A percentile compares a stretch with the other conserved stretches of the same genome.
Evolutionary conservation across 2,888 invertebrate genomes (phyloP).

Genomic region (Mythimna pallens): DNA sequence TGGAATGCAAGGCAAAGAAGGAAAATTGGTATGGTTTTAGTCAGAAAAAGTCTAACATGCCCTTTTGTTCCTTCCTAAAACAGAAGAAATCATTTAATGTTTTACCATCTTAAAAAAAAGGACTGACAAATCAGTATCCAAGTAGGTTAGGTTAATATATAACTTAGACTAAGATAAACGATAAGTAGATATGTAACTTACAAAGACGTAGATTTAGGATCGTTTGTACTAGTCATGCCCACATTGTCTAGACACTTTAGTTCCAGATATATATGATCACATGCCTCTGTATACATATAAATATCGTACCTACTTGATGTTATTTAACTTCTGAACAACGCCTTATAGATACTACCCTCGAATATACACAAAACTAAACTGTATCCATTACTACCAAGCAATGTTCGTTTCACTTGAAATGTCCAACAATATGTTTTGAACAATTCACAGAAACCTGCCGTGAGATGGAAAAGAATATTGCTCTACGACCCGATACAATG

Average conservation of each 20-base stretch:
- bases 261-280: neutral
- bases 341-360: constrained; percentile 1
- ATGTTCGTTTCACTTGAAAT: constrained; percentile 52
- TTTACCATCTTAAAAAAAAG: too few species aligned
- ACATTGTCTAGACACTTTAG: neutral
- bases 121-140: too few species aligned
- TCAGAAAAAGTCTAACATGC: too few species aligned
- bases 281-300: neutral
- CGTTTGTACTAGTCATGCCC: neutral
- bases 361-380: constrained; percentile 40
- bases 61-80: too few species aligned
- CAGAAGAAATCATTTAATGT: too few species aligned
- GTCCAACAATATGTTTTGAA: constrained; percentile 58
- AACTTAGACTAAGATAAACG: too few species aligned
- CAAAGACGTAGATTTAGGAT: too few species aligned
- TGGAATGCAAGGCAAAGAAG: too few species aligned
- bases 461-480: constrained; percentile 86
- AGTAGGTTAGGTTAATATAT: too few species aligned
- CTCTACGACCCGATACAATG: constrained; percentile 84
- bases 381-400: constrained; percentile 41
- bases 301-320: neutral
- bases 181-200: too few species aligned
- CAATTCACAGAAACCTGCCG: constrained; percentile 77
- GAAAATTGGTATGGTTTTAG: too few species aligned
- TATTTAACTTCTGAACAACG: neutral